Conservation (phyloP, 2,888 invertebrate genomes). For the Eutolmus rufibarbis region DNA sequence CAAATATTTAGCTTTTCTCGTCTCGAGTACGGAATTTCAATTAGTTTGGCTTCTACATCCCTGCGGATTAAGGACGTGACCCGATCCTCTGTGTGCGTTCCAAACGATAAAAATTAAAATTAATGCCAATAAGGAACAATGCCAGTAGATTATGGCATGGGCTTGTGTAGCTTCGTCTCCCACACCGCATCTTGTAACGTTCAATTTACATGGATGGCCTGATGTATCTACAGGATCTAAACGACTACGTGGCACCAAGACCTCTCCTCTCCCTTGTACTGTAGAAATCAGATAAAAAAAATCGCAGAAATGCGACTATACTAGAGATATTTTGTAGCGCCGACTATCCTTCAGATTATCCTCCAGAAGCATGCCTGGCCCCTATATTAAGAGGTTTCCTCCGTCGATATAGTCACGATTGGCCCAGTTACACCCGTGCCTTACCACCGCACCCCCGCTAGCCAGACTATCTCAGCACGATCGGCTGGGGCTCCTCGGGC, state of each 20-base stretch:
- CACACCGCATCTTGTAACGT: not conserved
- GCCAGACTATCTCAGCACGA: not conserved
- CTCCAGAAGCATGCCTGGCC: not conserved
- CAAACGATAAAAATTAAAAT: slow-evolving; percentile 23
- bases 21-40: slow-evolving; percentile 4
- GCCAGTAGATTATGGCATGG: not conserved
- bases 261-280: not conserved
- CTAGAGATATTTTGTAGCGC: not conserved
- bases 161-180: not conserved
- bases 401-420: not conserved
- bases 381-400: not conserved
- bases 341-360: slow-evolving; percentile 2
- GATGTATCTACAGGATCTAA: not conserved
- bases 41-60: not conserved
- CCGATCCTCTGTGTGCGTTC: not conserved
- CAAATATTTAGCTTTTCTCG: slow-evolving; percentile 14
- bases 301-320: slow-evolving; percentile 1
- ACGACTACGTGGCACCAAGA: not conserved
- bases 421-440: not conserved
- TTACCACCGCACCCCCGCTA: not conserved
- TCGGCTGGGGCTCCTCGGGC: not conserved
- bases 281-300: slow-evolving; percentile 2
- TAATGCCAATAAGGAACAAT: slow-evolving; percentile 30
- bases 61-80: not conserved
- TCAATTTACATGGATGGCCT: not conserved